Evolutionary conservation across 2,113 vertebrate species (phyloP).

Genomic region (Lepus timidus): DNA sequence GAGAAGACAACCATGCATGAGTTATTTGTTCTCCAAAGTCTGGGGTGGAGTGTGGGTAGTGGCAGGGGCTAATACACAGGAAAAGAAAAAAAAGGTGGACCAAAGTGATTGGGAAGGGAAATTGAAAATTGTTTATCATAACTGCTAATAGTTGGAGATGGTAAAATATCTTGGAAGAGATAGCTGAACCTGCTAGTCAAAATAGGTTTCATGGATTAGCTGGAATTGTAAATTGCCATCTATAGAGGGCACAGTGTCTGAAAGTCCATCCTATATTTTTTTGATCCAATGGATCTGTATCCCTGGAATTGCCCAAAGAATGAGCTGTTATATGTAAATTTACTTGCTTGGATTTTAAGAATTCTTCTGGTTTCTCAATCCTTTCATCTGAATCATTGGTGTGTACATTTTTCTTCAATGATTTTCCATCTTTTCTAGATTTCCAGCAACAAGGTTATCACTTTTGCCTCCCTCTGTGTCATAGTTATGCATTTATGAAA

Average conservation of each 20-base stretch:
- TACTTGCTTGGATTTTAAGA: background rate
- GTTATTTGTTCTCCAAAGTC: background rate
- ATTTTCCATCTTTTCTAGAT: background rate
- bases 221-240: background rate
- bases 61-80: background rate
- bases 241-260: background rate
- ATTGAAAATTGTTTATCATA: background rate
- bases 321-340: background rate
- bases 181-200: background rate
- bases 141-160: background rate
- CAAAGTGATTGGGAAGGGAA: background rate
- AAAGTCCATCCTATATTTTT: background rate
- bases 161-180: background rate
- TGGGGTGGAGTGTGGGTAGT: background rate
- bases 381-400: background rate
- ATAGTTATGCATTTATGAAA: background rate
- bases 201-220: background rate
- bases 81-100: background rate
- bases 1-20: background rate
- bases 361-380: background rate
- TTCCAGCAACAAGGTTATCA: background rate
- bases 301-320: background rate
- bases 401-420: background rate
- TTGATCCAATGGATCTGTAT: background rate
- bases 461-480: background rate